phyloP scores from a whole-genome alignment of 2,113 vertebrate species.

The Oenanthe melanoleuca region DNA sequence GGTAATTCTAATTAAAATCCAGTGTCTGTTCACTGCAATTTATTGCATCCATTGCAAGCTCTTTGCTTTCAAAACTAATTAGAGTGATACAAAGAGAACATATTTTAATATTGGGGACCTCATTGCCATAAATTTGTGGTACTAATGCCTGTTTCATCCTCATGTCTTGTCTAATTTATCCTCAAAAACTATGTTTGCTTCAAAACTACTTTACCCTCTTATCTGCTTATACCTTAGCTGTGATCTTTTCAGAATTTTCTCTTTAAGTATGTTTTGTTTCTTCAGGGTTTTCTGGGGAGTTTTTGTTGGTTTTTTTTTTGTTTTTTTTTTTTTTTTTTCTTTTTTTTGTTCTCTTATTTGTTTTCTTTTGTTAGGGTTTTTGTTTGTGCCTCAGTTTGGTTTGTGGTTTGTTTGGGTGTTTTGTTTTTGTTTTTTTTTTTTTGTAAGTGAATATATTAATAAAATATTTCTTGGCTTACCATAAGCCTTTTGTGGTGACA shows the following conservation, averaged over 20 bases:
- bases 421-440: neutral
- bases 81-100: neutral
- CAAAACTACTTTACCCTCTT: neutral
- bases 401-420: neutral
- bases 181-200: neutral
- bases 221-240: neutral
- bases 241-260: neutral
- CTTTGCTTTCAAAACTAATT: neutral
- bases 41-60: neutral
- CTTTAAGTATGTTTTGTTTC: neutral
- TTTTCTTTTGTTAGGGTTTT: neutral
- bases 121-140: neutral
- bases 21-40: neutral
- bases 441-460: neutral
- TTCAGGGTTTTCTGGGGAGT: neutral
- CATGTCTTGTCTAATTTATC: neutral
- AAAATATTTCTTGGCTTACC: neutral
- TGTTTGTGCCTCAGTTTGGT: neutral
- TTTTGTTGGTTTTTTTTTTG: neutral
- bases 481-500: neutral
- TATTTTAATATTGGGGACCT: neutral
- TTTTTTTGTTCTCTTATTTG: neutral
- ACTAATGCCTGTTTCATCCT: neutral
- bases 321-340: no score
- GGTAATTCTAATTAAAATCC: slow-evolving; percentile 12